Evolutionary conservation across 2,113 vertebrate species (phyloP).

Genomic region (Sinosuthora webbiana): DNA sequence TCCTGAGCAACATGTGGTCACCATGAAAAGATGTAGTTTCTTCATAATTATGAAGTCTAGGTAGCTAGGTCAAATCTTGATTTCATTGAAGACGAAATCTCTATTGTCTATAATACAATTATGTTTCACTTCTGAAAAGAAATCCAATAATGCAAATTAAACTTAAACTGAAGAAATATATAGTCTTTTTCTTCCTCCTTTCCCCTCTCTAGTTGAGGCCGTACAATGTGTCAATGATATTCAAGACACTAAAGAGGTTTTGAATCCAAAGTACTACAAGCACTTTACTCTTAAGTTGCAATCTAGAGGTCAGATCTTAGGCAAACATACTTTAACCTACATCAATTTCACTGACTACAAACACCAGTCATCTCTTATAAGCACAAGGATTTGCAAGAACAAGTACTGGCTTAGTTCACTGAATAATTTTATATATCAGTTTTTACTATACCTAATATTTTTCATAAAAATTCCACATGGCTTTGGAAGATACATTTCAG

Average conservation of each 20-base stretch:
- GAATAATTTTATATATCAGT: not conserved
- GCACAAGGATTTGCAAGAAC: not conserved
- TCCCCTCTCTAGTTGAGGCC: not conserved
- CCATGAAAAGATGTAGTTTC: not conserved
- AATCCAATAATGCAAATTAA: not conserved
- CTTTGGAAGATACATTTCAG: not conserved
- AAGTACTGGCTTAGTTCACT: not conserved
- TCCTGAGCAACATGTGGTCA: not conserved
- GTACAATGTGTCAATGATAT: not conserved
- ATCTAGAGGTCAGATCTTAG: constrained; percentile 11
- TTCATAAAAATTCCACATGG: not conserved
- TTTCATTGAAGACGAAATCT: not conserved
- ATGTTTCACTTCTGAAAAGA: not conserved
- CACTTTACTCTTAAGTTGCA: not conserved
- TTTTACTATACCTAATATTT: not conserved
- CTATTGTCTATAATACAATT: not conserved
- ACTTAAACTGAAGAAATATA: not conserved
- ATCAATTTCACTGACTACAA: not conserved
- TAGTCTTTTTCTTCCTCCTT: not conserved
- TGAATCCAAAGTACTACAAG: not conserved
- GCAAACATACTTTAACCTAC: not conserved
- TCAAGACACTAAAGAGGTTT: not conserved
- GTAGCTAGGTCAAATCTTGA: not conserved
- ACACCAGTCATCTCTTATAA: not conserved
- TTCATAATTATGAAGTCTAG: not conserved